Evolutionary conservation across 2,888 invertebrate species (phyloP), one percentile per base, ranked within the genome.

Genomic region (Polia nebulosa): DNA sequence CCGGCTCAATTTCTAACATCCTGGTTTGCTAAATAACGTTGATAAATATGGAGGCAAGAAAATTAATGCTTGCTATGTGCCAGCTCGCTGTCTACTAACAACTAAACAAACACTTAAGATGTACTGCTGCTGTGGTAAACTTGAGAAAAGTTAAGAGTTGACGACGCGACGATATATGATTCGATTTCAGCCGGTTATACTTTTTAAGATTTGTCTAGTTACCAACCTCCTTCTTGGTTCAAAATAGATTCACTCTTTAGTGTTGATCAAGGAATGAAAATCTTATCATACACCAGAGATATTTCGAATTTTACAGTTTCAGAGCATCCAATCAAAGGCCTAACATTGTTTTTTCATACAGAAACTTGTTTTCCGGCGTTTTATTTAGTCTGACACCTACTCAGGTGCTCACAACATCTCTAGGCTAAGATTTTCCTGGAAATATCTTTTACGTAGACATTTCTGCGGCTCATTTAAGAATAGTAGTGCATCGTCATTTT

Each of bases 361-460:
- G 22, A 66, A 69, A 72, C 62, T 72, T 65, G 68, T 70, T 61
- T 64, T 45, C 45, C 56, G 56, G 76, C 62, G 76, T 73, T 80
- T 74, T 84, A 84, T 84, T 84, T 84, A 84, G 83, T 83, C 85
- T 84, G 68, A 73, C 80, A 85, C 80, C 83, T 84, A 83, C 81
- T 81, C 76, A 72, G 68, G 65, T 72, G 55, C 60, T 58, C 53
- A 71, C 66, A 36, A 71, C 17, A 64, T 59, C 59, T 58, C 44
- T 67, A 66, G 51, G 67, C 65, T 63, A 56, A 65, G 27, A 74
- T 51, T 62, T 80, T 71, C 64, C 51, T 55, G 45, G 63, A 73
- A 81, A 70, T 36, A 62, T 68, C 22, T 76, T 29, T 72, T 63
- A 65, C 65, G 64, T 53, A 49, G 51, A 63, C 61, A 58, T 55